Base-by-base conservation (phyloP, 30 jellyfish, hydroid and myxozoan genomes). In the Morbakka virulenta region DNA sequence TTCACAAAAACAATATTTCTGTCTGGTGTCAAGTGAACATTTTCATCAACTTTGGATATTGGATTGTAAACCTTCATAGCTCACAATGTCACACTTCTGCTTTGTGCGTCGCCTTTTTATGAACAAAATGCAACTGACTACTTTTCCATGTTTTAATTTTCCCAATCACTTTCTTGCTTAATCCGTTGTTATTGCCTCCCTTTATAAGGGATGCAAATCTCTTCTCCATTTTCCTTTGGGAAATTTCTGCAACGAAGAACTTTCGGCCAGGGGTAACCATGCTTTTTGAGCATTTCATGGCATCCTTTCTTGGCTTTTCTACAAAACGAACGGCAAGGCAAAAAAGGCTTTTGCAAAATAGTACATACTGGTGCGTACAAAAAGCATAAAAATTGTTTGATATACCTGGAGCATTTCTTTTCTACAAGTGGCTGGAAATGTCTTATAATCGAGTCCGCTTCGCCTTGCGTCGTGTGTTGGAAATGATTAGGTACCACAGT, bases 281-380 rank as follows among this genome's bases (percentile, higher is more conserved):
- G 69, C 22, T 30, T 2, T 52, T 35, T 64, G 80, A 84, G 74
- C 25, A 74, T 28, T 6, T 83, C 79, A 9, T n/a, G 62, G 41
- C 95, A 84, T 21, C 81, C 93, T 35, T 41, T 74, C 52, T 68
- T 84, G 12, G 95, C 95, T 51, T 57, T 74, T 41, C 51, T 64
- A 84, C 95, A 84, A 2, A 84, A 47, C 1, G 70, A 53, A 28
- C 95, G 51, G 69, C 95, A 84, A 9, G 95, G 95, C 63, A 67
- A 76, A 13, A 84, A 36, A 21, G 95, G 89, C 52, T 62, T 30
- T 30, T 65, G 35, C 48, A 61, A n/a, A 2, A 20, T 34, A 14
- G 95, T 84, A 79, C 95, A 84, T 31, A 84, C 84, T 0, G 95
- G 95, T 22, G 83, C 75, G 74, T 50, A 84, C 24, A 84, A 34